phyloP scores from a whole-genome alignment of 2,797 vertebrate species.

The Falco cherrug region DNA sequence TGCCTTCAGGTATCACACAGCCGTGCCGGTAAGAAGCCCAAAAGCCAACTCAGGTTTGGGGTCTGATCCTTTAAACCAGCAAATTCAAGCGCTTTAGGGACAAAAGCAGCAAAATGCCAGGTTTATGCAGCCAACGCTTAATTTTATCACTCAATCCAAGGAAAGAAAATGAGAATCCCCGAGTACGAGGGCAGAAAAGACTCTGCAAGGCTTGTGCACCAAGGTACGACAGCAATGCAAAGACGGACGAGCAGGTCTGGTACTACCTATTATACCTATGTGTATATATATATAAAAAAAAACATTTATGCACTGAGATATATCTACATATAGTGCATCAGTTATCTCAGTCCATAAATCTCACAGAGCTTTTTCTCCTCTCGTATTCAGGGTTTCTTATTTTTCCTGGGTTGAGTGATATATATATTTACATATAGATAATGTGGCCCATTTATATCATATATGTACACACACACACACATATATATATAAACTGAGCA shows the following conservation, averaged over 20 bases:
- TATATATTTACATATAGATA: neutral
- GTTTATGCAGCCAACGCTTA: neutral
- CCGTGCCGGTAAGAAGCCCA: accelerated
- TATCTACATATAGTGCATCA: neutral
- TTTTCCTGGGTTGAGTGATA: neutral
- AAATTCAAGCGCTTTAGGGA: neutral
- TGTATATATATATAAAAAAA: neutral
- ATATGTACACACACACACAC: neutral
- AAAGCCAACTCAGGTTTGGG: neutral
- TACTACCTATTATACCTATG: neutral
- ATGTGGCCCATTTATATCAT: neutral
- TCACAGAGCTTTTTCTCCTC: neutral
- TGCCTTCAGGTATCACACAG: accelerated
- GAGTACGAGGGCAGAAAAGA: neutral
- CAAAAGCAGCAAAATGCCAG: neutral
- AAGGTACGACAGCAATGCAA: neutral
- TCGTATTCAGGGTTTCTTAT: neutral
- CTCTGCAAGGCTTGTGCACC: neutral
- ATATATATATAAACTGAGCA: neutral
- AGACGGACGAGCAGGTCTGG: neutral
- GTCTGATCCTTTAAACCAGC: neutral
- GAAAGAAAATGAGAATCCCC: neutral
- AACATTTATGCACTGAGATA: neutral
- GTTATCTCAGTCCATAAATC: neutral
- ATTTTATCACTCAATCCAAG: neutral